Conservation (phyloP, 2,888 invertebrate species). For the Brachyptera putata region DNA sequence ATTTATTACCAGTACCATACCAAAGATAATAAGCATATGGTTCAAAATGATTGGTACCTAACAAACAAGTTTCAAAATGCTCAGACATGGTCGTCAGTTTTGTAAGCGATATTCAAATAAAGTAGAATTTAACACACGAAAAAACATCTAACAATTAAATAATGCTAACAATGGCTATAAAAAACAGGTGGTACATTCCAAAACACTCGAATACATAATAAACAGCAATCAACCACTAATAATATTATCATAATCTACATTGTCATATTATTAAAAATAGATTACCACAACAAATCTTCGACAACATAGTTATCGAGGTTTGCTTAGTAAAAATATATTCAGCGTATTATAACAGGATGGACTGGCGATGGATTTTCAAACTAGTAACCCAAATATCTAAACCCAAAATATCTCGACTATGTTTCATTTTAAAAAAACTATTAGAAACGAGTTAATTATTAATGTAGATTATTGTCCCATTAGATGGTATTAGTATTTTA, state of each 20-base stretch:
- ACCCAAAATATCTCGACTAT: not conserved
- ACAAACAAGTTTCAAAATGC: too few species aligned
- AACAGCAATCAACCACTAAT: too few species aligned
- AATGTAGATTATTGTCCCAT: slow-evolving; percentile 20
- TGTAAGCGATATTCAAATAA: too few species aligned
- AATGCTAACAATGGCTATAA: not conserved
- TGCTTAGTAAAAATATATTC: slow-evolving; percentile 12
- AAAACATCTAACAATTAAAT: too few species aligned
- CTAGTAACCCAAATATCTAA: slow-evolving; percentile 12
- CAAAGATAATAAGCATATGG: too few species aligned
- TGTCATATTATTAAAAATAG: slow-evolving; percentile 16
- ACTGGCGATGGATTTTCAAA: slow-evolving; percentile 9
- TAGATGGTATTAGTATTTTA: slow-evolving; percentile 17
- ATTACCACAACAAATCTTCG: too few species aligned
- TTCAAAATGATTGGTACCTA: too few species aligned
- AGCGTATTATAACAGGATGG: slow-evolving; percentile 9
- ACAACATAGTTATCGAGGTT: slow-evolving; percentile 11
- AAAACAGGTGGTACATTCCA: slow-evolving; percentile 1
- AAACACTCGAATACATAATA: not conserved
- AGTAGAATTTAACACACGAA: too few species aligned
- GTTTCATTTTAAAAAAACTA: slow-evolving; percentile 3
- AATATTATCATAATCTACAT: slow-evolving; percentile 7
- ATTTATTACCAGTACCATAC: too few species aligned
- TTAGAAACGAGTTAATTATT: slow-evolving; percentile 1
- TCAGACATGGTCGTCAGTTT: too few species aligned